These are phyloP conservation scores for Henicopernis longicauda DNA, from an alignment of 2,113 vertebrate genomes.

Conservation along the genomic window DNA sequence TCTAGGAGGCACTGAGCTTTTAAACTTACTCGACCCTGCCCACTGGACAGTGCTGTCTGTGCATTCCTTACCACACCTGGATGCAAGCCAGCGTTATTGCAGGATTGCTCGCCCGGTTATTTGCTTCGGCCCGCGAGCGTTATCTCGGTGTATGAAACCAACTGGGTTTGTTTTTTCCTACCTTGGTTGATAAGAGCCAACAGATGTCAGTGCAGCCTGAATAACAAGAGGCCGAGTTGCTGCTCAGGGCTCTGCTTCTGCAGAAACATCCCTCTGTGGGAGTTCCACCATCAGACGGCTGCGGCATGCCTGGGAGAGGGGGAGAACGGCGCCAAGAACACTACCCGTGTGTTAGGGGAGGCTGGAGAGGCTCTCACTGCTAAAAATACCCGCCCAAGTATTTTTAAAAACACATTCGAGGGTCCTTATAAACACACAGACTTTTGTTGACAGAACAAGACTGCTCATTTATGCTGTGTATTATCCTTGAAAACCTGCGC, in stretches of 20 bases:
- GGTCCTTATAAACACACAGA: background rate
- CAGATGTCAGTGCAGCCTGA: conserved; percentile 10
- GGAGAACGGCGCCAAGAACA: background rate
- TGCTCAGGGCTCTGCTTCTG: background rate
- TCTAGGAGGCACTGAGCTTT: background rate
- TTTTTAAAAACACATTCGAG: conserved; percentile 13
- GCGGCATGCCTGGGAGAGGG: background rate
- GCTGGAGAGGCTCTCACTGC: background rate
- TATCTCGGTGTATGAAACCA: background rate
- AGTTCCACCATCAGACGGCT: background rate
- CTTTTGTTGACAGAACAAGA: background rate
- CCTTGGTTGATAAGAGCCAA: background rate
- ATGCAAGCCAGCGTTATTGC: background rate
- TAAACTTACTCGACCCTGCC: background rate
- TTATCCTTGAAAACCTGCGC: conserved; percentile 44
- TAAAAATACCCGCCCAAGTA: conserved; percentile 15
- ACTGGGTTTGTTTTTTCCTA: background rate
- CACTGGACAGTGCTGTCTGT: background rate
- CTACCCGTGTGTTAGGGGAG: background rate
- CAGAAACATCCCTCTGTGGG: background rate
- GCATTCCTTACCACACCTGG: background rate
- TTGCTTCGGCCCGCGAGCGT: background rate
- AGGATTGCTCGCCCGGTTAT: background rate
- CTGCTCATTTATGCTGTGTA: background rate
- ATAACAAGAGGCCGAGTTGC: background rate